phyloP scores from a whole-genome alignment of 1,140 invertebrate species.

The Diachasmimorpha longicaudata region DNA sequence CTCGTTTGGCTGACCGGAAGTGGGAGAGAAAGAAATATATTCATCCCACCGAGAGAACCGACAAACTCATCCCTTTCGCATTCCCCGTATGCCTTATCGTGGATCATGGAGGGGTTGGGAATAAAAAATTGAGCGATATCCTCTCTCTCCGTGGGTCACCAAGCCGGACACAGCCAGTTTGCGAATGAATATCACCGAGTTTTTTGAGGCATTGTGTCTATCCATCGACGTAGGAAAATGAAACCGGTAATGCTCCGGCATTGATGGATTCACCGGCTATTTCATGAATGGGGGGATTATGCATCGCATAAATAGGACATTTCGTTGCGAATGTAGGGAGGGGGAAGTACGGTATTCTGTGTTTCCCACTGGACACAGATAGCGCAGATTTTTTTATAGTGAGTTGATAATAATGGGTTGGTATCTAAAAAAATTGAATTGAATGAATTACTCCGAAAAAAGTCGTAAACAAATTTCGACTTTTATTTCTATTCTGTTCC shows the following conservation, averaged over 20 bases:
- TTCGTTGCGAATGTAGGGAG: slow-evolving; percentile 42
- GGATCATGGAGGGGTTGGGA: slow-evolving; percentile 8
- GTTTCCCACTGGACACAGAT: too few species aligned
- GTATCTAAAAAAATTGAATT: too few species aligned
- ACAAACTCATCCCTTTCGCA: slow-evolving; percentile 26
- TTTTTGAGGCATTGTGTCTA: slow-evolving; percentile 54
- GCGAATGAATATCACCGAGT: neutral
- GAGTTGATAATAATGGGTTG: too few species aligned
- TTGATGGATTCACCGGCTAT: slow-evolving; percentile 57
- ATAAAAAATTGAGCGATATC: slow-evolving; percentile 59
- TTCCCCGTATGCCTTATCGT: neutral
- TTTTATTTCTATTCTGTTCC: too few species aligned
- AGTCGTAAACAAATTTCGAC: too few species aligned
- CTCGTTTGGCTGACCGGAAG: slow-evolving; percentile 20
- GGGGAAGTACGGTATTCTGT: too few species aligned
- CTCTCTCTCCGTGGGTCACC: slow-evolving; percentile 22
- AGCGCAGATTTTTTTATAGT: too few species aligned
- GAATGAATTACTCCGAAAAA: too few species aligned
- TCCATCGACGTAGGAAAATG: slow-evolving; percentile 57
- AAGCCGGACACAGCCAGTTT: slow-evolving; percentile 4
- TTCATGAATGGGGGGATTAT: slow-evolving; percentile 57
- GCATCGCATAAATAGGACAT: slow-evolving; percentile 59
- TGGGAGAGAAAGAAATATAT: slow-evolving; percentile 15
- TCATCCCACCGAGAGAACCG: slow-evolving; percentile 29
- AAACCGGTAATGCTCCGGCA: slow-evolving; percentile 57